Percentiles rank a stretch among this genome's conserved stretches.
Conservation (phyloP, 2,888 invertebrate species). For the Odontothrips loti region DNA sequence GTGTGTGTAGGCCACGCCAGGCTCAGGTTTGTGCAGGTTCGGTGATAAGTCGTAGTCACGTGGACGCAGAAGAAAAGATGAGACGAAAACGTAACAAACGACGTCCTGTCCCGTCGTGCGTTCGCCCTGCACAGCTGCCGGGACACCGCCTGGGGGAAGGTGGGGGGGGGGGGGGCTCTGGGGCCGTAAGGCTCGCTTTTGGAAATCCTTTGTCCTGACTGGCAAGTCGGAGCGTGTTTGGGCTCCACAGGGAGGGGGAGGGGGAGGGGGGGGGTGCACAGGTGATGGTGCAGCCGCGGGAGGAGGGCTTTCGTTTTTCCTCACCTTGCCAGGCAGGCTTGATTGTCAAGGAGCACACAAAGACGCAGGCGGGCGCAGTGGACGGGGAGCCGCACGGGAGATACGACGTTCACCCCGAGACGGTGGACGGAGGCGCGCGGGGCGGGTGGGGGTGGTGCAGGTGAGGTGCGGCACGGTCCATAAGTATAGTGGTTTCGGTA, state of each 20-base stretch:
- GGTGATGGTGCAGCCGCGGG: neutral
- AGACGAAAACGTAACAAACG: neutral
- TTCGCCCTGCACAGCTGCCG: neutral
- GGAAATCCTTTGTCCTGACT: conserved; percentile 19
- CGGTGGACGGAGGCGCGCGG: neutral
- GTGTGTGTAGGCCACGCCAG: neutral
- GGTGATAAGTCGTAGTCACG: neutral
- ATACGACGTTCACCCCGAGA: too few relatives aligned
- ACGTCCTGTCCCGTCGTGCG: neutral
- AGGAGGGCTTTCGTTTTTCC: neutral
- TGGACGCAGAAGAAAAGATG: neutral
- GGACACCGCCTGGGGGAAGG: neutral
- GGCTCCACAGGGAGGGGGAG: neutral
- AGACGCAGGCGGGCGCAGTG: too few relatives aligned
- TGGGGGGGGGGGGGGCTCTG: too few relatives aligned
- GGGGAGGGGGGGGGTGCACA: neutral
- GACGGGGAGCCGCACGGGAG: too few relatives aligned
- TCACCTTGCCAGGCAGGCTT: neutral
- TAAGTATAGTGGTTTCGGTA: conserved; percentile 17
- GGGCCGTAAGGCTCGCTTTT: neutral
- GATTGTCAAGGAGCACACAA: too few relatives aligned
- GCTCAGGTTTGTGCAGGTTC: too few relatives aligned
- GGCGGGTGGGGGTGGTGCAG: too few relatives aligned
- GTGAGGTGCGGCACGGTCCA: neutral
- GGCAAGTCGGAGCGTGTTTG: neutral